Evolutionary conservation across 2,113 vertebrate species (phyloP).

Genomic region (Pterophyllum scalare): DNA sequence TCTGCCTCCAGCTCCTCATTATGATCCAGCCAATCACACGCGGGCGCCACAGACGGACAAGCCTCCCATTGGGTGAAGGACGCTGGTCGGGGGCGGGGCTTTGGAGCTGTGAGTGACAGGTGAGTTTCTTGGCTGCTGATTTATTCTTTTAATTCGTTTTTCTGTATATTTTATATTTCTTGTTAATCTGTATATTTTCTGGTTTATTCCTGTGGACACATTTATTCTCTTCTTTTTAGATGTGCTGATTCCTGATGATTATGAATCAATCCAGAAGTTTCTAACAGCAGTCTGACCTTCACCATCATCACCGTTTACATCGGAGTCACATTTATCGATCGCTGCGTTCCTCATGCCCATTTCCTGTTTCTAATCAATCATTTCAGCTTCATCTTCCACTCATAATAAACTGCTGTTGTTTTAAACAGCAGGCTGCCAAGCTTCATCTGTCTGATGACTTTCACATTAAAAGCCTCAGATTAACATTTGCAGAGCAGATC

Average conservation of each 20-base stretch:
- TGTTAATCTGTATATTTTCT: no score
- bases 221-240: no score
- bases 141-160: no score
- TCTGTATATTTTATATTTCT: no score
- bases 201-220: no score
- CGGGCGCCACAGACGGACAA: constrained; percentile 17
- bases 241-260: background rate
- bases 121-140: background rate
- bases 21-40: constrained; percentile 20
- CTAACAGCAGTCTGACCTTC: no score
- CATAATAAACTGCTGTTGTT: background rate
- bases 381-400: no score
- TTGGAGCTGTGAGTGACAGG: background rate
- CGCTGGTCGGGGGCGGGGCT: background rate
- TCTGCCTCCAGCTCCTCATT: constrained; percentile 20
- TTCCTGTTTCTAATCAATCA: background rate
- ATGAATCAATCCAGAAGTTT: background rate
- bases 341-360: background rate
- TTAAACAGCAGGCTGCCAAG: background rate
- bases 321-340: background rate
- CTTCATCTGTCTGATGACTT: background rate
- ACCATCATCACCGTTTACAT: background rate
- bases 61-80: constrained; percentile 49
- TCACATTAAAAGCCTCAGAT: background rate
- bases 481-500: background rate